These are phyloP conservation scores for Apodemus speciosus DNA, from an alignment of 2,113 vertebrate species.

Conservation along the genomic window DNA sequence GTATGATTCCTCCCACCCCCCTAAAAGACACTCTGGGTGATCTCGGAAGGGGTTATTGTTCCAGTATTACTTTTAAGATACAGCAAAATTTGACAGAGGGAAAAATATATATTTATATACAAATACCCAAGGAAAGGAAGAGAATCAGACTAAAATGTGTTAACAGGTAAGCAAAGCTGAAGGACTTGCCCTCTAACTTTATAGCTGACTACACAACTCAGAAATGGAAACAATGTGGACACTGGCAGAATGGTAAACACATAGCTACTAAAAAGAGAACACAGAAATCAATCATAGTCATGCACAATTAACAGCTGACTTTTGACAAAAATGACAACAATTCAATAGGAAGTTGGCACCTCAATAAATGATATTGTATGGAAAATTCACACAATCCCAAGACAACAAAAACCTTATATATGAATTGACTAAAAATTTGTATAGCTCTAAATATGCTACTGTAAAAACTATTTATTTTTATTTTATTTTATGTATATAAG, in stretches of 20 bases:
- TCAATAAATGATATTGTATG: neutral
- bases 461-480: neutral
- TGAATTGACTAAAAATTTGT: neutral
- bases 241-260: neutral
- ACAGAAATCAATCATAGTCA: neutral
- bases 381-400: neutral
- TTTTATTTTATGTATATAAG: neutral
- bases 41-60: neutral
- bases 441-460: neutral
- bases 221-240: neutral
- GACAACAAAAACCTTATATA: neutral
- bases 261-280: neutral
- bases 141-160: neutral
- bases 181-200: neutral
- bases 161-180: neutral
- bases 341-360: neutral
- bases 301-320: neutral
- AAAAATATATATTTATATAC: neutral
- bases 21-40: fast-evolving
- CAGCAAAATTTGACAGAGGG: neutral
- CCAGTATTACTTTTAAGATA: neutral
- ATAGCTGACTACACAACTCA: neutral
- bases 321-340: neutral
- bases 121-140: neutral
- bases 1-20: neutral